These are phyloP conservation scores for Aphrophora alni DNA, from an alignment of 2,888 invertebrate species.

Conservation along the genomic window DNA sequence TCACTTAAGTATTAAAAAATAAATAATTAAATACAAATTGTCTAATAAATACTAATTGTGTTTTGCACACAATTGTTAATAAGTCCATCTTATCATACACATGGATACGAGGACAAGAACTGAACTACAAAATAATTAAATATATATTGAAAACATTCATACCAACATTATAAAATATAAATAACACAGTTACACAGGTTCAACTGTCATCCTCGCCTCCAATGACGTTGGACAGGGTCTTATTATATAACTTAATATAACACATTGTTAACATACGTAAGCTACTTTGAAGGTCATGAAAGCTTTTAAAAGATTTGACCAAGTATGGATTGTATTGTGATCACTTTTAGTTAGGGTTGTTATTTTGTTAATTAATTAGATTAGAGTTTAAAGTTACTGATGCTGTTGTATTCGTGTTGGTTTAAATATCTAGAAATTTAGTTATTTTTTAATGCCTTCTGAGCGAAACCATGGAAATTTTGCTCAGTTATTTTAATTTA, in stretches of 20 bases:
- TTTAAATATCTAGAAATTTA: too few species aligned
- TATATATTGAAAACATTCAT: too few species aligned
- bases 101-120: background rate
- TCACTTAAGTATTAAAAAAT: background rate
- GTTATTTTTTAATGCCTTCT: too few species aligned
- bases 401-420: too few species aligned
- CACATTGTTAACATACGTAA: background rate
- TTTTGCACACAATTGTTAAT: background rate
- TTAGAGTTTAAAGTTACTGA: too few species aligned
- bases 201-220: conserved; percentile 45
- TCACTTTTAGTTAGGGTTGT: too few species aligned
- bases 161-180: background rate
- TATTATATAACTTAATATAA: background rate
- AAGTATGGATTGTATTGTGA: too few species aligned
- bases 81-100: background rate
- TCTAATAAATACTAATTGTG: background rate
- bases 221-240: background rate
- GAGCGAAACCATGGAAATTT: too few species aligned
- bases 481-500: too few species aligned
- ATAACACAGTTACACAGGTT: conserved; percentile 25
- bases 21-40: background rate
- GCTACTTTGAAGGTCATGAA: too few species aligned
- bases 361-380: too few species aligned
- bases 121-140: background rate
- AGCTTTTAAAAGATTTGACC: too few species aligned